Percentiles rank a stretch among this genome's conserved stretches.
phyloP scores from a whole-genome alignment of 2,113 vertebrate genomes.

The Hippotragus niger region DNA sequence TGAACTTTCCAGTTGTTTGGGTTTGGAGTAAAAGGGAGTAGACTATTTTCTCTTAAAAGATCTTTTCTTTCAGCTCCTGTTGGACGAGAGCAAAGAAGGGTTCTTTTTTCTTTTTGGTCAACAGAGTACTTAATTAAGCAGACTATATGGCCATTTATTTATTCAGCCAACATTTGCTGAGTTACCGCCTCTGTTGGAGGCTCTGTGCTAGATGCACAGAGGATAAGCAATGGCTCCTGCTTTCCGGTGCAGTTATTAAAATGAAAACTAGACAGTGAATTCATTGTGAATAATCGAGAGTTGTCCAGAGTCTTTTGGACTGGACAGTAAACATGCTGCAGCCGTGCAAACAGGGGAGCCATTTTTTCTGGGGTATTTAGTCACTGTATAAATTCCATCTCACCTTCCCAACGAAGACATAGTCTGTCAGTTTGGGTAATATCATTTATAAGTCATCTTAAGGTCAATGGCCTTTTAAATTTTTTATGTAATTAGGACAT shows the following conservation, averaged over 20 bases:
- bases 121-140: slow-evolving; percentile 48
- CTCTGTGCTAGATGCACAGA: neutral
- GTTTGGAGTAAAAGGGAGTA: slow-evolving; percentile 49
- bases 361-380: neutral
- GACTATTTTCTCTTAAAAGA: slow-evolving; percentile 48
- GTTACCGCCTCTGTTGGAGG: neutral
- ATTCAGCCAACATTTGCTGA: slow-evolving; percentile 41
- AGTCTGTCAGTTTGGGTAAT: neutral
- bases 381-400: neutral
- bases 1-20: slow-evolving; percentile 57
- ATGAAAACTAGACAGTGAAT: neutral
- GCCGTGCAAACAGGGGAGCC: neutral
- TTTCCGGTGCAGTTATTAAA: neutral
- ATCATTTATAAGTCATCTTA: neutral
- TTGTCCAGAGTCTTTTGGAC: neutral
- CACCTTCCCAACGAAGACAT: neutral
- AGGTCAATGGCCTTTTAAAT: neutral
- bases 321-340: neutral
- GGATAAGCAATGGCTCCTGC: slow-evolving; percentile 21
- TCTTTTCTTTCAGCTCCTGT: slow-evolving; percentile 50
- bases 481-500: neutral
- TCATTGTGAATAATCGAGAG: neutral
- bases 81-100: slow-evolving; percentile 14
- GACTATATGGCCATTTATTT: slow-evolving; percentile 37
- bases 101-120: neutral